phyloP scores from a whole-genome alignment of 2,888 invertebrate species.

The Agonopterix subpropinquella region DNA sequence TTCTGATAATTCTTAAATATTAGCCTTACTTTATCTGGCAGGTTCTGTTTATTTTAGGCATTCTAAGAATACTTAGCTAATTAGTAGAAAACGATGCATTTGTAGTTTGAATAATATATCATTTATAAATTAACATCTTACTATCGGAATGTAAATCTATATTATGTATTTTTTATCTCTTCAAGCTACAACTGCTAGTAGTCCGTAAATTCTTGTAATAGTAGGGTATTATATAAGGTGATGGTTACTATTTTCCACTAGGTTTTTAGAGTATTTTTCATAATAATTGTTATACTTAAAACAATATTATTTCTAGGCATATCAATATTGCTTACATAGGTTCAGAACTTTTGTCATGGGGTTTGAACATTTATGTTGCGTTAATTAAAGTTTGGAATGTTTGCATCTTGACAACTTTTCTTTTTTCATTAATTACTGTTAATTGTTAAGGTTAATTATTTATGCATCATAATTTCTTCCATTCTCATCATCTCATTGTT shows the following conservation, averaged over 20 bases:
- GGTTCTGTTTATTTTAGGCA: too few species aligned
- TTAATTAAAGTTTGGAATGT: slow-evolving; percentile 62
- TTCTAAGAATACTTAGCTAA: too few species aligned
- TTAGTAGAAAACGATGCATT: too few species aligned
- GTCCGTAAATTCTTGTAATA: neutral
- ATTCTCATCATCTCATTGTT: slow-evolving; percentile 35
- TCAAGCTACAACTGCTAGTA: slow-evolving; percentile 22
- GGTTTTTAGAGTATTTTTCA: slow-evolving; percentile 1
- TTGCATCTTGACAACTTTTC: slow-evolving; percentile 76
- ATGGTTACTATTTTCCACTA: slow-evolving; percentile 24
- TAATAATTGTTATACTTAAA: slow-evolving; percentile 11
- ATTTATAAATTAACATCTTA: too few species aligned
- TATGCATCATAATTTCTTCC: slow-evolving; percentile 45
- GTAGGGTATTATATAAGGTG: slow-evolving; percentile 26
- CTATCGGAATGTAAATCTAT: too few species aligned
- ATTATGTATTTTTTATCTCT: slow-evolving; percentile 3
- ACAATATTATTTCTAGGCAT: slow-evolving; percentile 32
- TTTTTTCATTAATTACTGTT: slow-evolving; percentile 43
- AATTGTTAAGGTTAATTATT: slow-evolving; percentile 41
- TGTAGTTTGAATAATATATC: too few species aligned
- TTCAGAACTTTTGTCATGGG: slow-evolving; percentile 61
- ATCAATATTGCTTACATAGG: slow-evolving; percentile 47
- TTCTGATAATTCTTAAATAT: too few species aligned
- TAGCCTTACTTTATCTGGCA: too few species aligned
- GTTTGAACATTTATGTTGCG: slow-evolving; percentile 70